phyloP scores from a whole-genome alignment of 1,140 invertebrate genomes.

The Nylanderia fulva region DNA sequence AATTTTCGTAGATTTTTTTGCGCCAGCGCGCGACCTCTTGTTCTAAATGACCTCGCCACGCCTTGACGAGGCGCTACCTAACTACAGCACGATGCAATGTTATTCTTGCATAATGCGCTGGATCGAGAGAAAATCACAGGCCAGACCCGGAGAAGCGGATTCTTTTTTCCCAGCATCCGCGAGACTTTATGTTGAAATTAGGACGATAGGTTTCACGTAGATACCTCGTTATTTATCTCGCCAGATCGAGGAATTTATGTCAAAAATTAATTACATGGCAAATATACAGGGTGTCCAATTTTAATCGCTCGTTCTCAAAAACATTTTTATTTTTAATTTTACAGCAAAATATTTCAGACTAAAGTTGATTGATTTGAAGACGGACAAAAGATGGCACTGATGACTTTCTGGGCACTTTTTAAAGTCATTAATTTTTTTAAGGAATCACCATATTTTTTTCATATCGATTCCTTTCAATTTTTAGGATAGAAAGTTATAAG shows the following conservation, averaged over 20 bases:
- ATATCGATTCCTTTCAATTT: too few species aligned
- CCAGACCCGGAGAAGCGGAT: conserved; percentile 7
- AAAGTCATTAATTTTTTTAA: too few species aligned
- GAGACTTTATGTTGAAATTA: conserved; percentile 1
- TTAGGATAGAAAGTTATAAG: too few species aligned
- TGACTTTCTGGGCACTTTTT: too few species aligned
- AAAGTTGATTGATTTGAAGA: too few species aligned
- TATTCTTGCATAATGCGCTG: conserved; percentile 25
- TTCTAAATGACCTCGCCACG: conserved; percentile 8
- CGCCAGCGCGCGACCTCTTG: background rate
- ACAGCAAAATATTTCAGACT: too few species aligned
- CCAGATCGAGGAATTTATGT: background rate
- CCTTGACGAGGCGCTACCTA: conserved; percentile 31
- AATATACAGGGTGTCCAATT: too few species aligned
- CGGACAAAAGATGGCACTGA: too few species aligned
- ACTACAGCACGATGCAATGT: conserved; percentile 12
- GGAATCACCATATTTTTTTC: too few species aligned
- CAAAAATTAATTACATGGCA: background rate
- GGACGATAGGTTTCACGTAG: background rate
- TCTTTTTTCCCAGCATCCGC: background rate
- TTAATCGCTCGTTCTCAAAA: too few species aligned
- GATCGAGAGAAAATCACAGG: conserved; percentile 29
- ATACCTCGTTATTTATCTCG: background rate
- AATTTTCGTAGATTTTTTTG: conserved; percentile 43
- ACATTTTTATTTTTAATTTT: too few species aligned